Evolutionary conservation across 2,888 invertebrate genomes (phyloP).

Genomic region (Athetis lepigone): DNA sequence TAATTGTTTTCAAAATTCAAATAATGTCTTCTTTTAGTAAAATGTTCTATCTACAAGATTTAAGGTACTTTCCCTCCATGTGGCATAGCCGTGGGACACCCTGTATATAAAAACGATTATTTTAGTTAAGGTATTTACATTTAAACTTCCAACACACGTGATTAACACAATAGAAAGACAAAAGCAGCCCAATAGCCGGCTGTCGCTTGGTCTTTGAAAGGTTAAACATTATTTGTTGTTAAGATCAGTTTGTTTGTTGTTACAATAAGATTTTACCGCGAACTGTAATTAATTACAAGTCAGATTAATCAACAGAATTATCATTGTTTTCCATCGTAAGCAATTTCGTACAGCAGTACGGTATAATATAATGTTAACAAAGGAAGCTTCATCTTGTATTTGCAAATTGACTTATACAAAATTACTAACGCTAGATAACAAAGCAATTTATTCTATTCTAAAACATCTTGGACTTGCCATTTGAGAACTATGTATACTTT

Average conservation of each 20-base stretch:
- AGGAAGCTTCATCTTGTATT: constrained; percentile 1
- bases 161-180: too few species aligned
- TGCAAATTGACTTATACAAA: constrained; percentile 1
- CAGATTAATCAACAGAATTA: constrained; percentile 15
- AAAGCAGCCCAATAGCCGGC: too few species aligned
- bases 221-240: constrained; percentile 3
- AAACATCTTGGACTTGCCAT: too few species aligned
- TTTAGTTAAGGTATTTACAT: too few species aligned
- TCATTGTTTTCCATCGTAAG: constrained; percentile 10
- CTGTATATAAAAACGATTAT: too few species aligned
- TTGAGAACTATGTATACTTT: not conserved
- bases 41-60: too few species aligned
- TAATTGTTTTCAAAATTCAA: too few species aligned
- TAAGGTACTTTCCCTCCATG: too few species aligned
- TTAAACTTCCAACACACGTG: too few species aligned
- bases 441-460: not conserved
- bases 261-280: not conserved
- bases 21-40: too few species aligned
- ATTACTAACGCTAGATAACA: not conserved
- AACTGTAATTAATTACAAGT: constrained; percentile 12
- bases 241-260: constrained; percentile 4
- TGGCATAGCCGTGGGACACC: too few species aligned
- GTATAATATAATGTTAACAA: not conserved
- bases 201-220: too few species aligned
- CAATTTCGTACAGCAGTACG: not conserved